A percentile compares a stretch with the other conserved stretches of the same genome.
Evolutionary conservation across 2,888 invertebrate genomes (phyloP).

Genomic region (Zele albiditarsus): DNA sequence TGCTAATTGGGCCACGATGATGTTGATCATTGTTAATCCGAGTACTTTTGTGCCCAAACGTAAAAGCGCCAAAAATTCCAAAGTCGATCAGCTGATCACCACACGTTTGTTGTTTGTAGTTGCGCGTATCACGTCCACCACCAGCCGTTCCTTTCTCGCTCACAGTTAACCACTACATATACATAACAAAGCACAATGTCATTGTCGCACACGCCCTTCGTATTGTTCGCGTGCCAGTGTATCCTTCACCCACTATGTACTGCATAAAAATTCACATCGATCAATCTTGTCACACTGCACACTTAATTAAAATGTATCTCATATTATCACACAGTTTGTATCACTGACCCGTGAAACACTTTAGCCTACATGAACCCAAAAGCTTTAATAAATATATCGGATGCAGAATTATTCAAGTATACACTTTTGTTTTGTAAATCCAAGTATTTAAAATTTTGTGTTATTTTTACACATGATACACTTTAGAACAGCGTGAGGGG

Average conservation of each 20-base stretch:
- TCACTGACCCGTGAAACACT: background rate
- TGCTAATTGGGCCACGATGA: no score
- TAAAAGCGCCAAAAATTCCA: background rate
- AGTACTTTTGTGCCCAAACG: slow-evolving; percentile 3
- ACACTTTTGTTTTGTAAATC: no score
- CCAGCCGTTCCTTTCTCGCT: slow-evolving; percentile 7
- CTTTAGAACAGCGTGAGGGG: no score
- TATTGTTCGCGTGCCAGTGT: slow-evolving; percentile 12
- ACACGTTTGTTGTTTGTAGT: background rate
- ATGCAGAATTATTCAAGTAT: no score
- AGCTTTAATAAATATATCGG: background rate
- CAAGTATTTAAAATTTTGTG: no score
- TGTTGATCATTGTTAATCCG: background rate
- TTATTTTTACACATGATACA: no score
- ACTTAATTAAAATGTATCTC: slow-evolving; percentile 18
- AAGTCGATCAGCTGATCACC: slow-evolving; percentile 33
- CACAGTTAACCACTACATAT: slow-evolving; percentile 15
- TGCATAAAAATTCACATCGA: slow-evolving; percentile 16
- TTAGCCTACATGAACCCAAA: background rate
- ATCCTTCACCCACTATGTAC: slow-evolving; percentile 7
- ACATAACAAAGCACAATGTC: slow-evolving; percentile 28
- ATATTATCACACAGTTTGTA: background rate
- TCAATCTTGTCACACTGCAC: slow-evolving; percentile 9
- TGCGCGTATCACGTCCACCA: slow-evolving; percentile 9
- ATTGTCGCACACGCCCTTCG: slow-evolving; percentile 23